Evolutionary conservation across 2,113 vertebrate species (phyloP), one percentile per base, ranked within the genome.

Genomic region (Pituophis catenifer): DNA sequence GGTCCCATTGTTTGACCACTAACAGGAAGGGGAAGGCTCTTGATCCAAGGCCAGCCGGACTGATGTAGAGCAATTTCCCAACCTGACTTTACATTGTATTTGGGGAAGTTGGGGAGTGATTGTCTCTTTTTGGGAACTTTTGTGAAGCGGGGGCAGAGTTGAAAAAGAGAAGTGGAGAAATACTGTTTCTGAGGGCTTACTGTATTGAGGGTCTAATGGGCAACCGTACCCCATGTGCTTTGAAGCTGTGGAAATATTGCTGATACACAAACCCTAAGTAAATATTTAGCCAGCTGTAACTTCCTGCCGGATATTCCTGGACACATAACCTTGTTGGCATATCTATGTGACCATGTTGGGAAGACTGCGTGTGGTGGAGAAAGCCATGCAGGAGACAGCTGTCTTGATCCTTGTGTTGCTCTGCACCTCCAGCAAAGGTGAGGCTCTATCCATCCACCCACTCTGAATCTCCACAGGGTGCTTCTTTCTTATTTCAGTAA

Each of bases 221-320:
- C 81, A 33, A 65, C 29, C 29, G 75, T 26, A 19, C 12, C 92
- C 55, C 55, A 53, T 38, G 23, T n/a, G 6, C 55, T 57, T 44
- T 11, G 23, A 53, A 86, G 26, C 15, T 86, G 21, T 44, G 24
- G 75, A 87, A 52, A 44, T 62, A 54, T 59, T 65, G 65, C 57
- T 65, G 57, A 62, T 58, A 86, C 57, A 44, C 15, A 85, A 90
- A 58, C 13, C 13, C 58, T 87, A 17, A 52, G 92, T 65, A 93
- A 93, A 93, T 93, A 93, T 93, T 93, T 93, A 81, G 55, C 33
- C 57, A 65, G 48, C 48, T n/a, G 55, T 86, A 24, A 55, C 57
- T 93, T 86, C 57, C 89, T 65, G 89, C 5, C 29, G 57, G 81
- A 90, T 93, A 50, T 90, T 87, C 50, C 50, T 53, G 75, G 26